Conservation (phyloP, 2,797 vertebrate genomes). For the Sarcoramphus papa region DNA sequence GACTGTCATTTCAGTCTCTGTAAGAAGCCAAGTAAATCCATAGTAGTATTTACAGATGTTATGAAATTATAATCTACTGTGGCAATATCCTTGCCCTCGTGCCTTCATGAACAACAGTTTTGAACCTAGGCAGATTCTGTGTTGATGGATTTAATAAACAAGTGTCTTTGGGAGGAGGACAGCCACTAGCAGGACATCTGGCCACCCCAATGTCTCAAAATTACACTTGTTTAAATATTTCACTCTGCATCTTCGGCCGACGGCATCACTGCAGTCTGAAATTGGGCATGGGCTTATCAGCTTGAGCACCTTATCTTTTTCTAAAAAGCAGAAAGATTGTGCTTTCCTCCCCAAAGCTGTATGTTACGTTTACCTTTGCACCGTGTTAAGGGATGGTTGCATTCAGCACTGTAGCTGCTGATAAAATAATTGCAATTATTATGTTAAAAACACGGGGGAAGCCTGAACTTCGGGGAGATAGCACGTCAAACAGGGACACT, state of each 20-base stretch:
- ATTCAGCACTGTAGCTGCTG: neutral
- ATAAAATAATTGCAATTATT: neutral
- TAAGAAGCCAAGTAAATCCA: neutral
- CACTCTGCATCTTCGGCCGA: neutral
- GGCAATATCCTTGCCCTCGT: neutral
- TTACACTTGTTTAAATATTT: neutral
- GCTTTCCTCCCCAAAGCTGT: neutral
- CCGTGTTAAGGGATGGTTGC: fast-evolving
- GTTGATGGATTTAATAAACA: neutral
- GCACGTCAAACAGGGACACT: fast-evolving
- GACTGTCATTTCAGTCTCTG: neutral
- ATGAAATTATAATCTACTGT: neutral
- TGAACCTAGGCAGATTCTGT: neutral
- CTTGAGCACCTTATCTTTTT: neutral
- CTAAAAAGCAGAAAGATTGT: neutral
- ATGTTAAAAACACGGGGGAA: fast-evolving
- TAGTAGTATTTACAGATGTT: neutral
- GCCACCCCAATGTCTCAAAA: fast-evolving
- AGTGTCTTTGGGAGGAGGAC: neutral
- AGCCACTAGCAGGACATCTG: neutral
- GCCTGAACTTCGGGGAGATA: neutral
- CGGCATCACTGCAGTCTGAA: fast-evolving
- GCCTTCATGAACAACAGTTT: neutral
- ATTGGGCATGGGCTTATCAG: fast-evolving
- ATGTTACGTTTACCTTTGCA: neutral